These are phyloP conservation scores for Palaemon carinicauda DNA, from an alignment of 1,140 invertebrate genomes.

Conservation along the genomic window DNA sequence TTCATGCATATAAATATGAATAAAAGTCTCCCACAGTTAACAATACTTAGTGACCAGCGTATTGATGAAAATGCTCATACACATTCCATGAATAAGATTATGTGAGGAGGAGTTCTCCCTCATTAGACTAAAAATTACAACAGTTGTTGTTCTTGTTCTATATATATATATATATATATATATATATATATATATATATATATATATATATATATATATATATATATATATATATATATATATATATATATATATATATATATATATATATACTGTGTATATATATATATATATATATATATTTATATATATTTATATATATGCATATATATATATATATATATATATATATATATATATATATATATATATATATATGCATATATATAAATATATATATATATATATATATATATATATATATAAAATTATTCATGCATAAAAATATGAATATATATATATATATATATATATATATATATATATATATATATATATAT, in stretches of 20 bases:
- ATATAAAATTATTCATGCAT: not conserved
- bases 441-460: too few species aligned
- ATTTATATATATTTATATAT: constrained; percentile 2
- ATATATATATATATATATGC: not conserved
- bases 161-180: too few species aligned
- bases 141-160: too few species aligned
- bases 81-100: too few species aligned
- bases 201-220: too few species aligned
- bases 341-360: not conserved
- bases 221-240: constrained; percentile 2
- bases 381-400: constrained; percentile 9
- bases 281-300: constrained; percentile 2
- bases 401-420: constrained; percentile 19
- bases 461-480: constrained; percentile 19
- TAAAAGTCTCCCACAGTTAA: too few species aligned
- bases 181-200: too few species aligned
- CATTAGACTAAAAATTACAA: too few species aligned
- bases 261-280: constrained; percentile 2
- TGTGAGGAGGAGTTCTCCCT: too few species aligned
- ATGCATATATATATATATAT: not conserved
- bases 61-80: too few species aligned
- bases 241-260: constrained; percentile 2
- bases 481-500: constrained; percentile 15
- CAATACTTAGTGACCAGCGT: too few species aligned
- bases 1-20: too few species aligned